Evolutionary conservation across 2,888 invertebrate genomes (phyloP), one percentile per base, ranked within the genome.

Genomic region (Hypena proboscidalis): DNA sequence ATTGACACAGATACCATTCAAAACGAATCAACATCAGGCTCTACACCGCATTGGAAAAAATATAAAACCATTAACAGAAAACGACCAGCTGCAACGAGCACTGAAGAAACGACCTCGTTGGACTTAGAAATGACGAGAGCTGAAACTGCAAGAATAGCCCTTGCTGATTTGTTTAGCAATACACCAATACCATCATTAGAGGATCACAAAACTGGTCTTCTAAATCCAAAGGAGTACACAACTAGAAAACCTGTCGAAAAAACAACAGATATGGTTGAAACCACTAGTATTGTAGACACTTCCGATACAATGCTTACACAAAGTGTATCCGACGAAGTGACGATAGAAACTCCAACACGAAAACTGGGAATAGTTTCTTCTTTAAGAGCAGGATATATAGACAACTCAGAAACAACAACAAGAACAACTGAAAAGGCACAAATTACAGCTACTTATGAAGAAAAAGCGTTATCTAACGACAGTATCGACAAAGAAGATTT

Each of bases 371-470:
- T 71, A 6, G 67, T 85, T 8, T 71, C 76, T 30, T 78, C 85
- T 4, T 83, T 72, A 62, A 69, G 86, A 51, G 88, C 78, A 22
- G 88, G 88, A 2, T 87, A 74, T 51, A 57, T 84, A 52, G 77
- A 87, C 54, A 76, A 77, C 31, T 79, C 81, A 9, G 67, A 65
- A 21, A 77, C 64, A 43, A 46, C 65, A 51, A 47, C 56, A 8
- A 37, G 48, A 4, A 44, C 50, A 10, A 37, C 46, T 30, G 59
- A 36, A 46, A 43, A 42, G 34, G 34, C 46, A 10, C 54, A 47
- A 25, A 39, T 44, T 3, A 35, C 45, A 17, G 33, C 40, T 4
- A 23, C 29, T n/a, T 32, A 40, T 4, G 2, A 19, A 8, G 37
- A 9, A 20, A 25, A 25, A 8, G 42, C 38, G 2, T 29, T 37